phyloP scores from a whole-genome alignment of 2,888 invertebrate species.

The Troides oblongomaculatus region DNA sequence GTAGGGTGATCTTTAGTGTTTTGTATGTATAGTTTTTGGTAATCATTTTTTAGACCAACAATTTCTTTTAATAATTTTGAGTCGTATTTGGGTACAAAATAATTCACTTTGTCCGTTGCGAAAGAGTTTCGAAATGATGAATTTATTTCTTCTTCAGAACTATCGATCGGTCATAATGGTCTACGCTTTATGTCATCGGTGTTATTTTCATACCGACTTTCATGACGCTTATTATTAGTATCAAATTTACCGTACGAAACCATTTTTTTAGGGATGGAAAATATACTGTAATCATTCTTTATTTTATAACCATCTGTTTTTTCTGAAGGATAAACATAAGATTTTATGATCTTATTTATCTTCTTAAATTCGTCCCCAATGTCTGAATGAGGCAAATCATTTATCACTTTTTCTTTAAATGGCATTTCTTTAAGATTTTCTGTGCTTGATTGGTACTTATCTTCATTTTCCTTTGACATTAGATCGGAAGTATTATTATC shows the following conservation, averaged over 20 bases:
- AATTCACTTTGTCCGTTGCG: background rate
- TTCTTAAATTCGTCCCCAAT: conserved; percentile 20
- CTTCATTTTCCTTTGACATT: conserved; percentile 1
- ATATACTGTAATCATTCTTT: conserved; percentile 20
- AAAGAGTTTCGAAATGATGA: conserved; percentile 7
- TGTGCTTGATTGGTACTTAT: conserved; percentile 2
- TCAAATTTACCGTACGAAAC: background rate
- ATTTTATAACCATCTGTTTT: conserved; percentile 13
- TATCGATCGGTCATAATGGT: background rate
- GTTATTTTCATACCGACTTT: background rate
- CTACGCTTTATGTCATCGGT: background rate
- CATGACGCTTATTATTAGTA: background rate
- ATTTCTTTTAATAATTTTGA: background rate
- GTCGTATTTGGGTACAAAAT: background rate
- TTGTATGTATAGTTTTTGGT: background rate
- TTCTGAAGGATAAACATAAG: conserved; percentile 14
- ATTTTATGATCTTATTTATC: conserved; percentile 22
- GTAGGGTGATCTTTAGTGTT: background rate
- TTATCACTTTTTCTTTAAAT: background rate
- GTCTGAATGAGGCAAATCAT: background rate
- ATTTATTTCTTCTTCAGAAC: conserved; percentile 4
- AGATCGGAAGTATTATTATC: background rate
- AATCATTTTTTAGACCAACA: conserved; percentile 4
- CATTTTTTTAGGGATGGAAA: conserved; percentile 1
- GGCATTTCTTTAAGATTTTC: conserved; percentile 1